Conservation (phyloP, 2,113 vertebrate species). For the Chascanopsetta lugubris region DNA sequence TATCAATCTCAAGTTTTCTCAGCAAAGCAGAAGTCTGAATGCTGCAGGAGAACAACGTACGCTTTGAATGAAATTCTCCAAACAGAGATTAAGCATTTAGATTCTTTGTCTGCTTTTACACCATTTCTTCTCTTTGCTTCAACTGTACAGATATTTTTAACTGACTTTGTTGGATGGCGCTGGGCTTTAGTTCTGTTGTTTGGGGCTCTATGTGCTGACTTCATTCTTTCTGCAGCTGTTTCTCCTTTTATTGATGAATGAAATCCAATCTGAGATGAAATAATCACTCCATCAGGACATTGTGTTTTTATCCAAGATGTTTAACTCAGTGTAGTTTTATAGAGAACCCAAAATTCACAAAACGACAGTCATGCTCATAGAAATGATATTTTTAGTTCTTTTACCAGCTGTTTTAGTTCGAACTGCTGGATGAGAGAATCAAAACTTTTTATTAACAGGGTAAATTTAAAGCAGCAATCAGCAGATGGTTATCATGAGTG, state of each 20-base stretch:
- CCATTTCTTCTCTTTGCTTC: not conserved
- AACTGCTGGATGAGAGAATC: too few relatives aligned
- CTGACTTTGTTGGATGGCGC: constrained; percentile 24
- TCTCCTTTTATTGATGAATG: constrained; percentile 35
- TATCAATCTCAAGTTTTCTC: constrained; percentile 39
- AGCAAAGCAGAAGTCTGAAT: not conserved
- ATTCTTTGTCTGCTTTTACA: not conserved
- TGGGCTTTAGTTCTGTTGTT: constrained; percentile 42
- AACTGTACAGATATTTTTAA: constrained; percentile 34
- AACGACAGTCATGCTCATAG: too few relatives aligned
- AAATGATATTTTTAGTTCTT: too few relatives aligned
- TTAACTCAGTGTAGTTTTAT: not conserved
- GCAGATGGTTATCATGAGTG: too few relatives aligned
- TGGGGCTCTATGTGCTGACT: constrained; percentile 19
- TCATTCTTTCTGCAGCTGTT: constrained; percentile 52
- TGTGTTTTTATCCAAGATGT: not conserved
- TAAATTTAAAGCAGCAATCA: too few relatives aligned
- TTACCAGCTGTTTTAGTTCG: too few relatives aligned
- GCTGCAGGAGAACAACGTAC: not conserved
- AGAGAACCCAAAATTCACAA: not conserved
- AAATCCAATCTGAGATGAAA: constrained; percentile 34
- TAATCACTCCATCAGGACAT: constrained; percentile 14
- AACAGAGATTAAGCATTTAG: not conserved
- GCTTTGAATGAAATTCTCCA: not conserved
- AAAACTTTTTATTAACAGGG: too few relatives aligned